These are phyloP conservation scores for Pimpla rufipes DNA, from an alignment of 2,888 invertebrate genomes.

Conservation along the genomic window DNA sequence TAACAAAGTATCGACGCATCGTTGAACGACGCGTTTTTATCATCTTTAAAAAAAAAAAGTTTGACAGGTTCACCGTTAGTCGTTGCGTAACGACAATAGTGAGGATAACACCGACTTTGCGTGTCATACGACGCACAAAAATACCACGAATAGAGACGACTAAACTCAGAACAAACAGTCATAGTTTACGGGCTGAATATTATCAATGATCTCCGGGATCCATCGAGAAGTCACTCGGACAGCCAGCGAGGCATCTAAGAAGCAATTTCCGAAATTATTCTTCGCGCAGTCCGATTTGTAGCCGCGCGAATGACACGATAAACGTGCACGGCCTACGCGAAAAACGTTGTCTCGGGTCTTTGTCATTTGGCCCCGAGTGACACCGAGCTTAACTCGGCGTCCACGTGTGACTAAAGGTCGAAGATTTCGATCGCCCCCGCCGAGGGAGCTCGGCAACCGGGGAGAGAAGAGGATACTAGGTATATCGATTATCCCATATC, in stretches of 20 bases:
- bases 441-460: not conserved
- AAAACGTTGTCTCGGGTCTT: not conserved
- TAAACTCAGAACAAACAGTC: conserved; percentile 16
- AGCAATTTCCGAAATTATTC: no score
- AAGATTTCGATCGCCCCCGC: conserved; percentile 11
- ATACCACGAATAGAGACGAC: not conserved
- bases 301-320: not conserved
- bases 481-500: conserved; percentile 28
- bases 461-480: conserved; percentile 5
- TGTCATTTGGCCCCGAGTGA: conserved; percentile 14
- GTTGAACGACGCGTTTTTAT: conserved; percentile 14
- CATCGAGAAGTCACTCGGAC: not conserved
- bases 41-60: conserved; percentile 12
- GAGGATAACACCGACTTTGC: not conserved
- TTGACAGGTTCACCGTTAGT: not conserved
- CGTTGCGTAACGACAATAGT: not conserved
- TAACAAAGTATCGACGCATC: not conserved
- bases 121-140: not conserved
- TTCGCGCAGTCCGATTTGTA: no score
- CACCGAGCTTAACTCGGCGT: not conserved
- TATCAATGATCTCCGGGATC: not conserved
- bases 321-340: conserved; percentile 3
- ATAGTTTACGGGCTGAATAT: not conserved
- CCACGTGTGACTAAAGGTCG: conserved; percentile 21
- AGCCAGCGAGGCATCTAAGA: no score